phyloP scores from a whole-genome alignment of 1,140 invertebrate species.

The Archivesica marissinica region DNA sequence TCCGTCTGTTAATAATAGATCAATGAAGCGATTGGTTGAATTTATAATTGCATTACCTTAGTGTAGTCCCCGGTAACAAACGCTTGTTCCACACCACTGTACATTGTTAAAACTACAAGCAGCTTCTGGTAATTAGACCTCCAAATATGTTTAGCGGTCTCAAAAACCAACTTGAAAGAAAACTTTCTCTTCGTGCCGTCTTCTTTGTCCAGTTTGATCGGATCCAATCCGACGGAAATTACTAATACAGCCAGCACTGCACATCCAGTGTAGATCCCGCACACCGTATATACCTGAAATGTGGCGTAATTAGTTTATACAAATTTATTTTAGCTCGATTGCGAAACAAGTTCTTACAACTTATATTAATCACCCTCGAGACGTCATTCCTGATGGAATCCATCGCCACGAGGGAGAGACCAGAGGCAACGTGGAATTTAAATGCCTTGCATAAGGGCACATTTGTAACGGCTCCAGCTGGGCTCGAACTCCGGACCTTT shows the following conservation, averaged over 20 bases:
- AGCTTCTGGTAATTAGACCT: conserved; percentile 90
- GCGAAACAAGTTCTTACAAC: no score
- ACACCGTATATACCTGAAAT: conserved; percentile 87
- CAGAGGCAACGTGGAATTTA: no score
- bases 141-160: conserved; percentile 95
- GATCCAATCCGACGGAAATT: conserved; percentile 94
- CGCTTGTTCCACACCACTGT: conserved; percentile 98
- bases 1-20: no score
- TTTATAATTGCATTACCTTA: conserved; percentile 86
- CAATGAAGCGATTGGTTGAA: background rate
- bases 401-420: no score
- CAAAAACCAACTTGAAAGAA: conserved; percentile 90
- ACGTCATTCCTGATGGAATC: no score
- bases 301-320: no score
- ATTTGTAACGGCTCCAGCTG: no score
- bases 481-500: no score
- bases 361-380: no score
- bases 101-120: conserved; percentile 96
- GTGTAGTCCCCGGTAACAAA: conserved; percentile 98
- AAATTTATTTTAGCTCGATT: no score
- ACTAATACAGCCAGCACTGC: conserved; percentile 93
- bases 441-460: no score
- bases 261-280: conserved; percentile 93
- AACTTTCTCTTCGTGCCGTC: conserved; percentile 51
- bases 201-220: conserved; percentile 63